Evolutionary conservation across 2,888 invertebrate genomes (phyloP).

Genomic region (Napeogenes inachia): DNA sequence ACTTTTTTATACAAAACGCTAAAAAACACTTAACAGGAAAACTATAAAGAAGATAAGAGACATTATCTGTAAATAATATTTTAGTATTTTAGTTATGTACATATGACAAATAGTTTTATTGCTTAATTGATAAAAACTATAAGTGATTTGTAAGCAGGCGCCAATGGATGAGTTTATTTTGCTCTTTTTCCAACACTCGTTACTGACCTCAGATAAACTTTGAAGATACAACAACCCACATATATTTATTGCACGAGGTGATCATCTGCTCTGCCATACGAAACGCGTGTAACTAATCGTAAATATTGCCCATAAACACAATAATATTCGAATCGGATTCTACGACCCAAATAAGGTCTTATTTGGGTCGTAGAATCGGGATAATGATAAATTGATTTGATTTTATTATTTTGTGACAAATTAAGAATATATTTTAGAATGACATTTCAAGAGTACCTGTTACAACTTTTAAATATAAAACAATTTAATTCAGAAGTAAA

Average conservation of each 20-base stretch:
- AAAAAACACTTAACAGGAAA: too few relatives aligned
- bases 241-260: slow-evolving; percentile 52
- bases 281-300: slow-evolving; percentile 31
- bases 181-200: slow-evolving; percentile 60
- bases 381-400: background rate
- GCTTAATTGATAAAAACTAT: slow-evolving; percentile 21
- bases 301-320: slow-evolving; percentile 15
- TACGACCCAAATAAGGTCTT: background rate
- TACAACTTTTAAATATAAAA: too few relatives aligned
- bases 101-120: slow-evolving; percentile 13
- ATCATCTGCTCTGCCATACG: slow-evolving; percentile 43
- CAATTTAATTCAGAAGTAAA: too few relatives aligned
- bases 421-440: too few relatives aligned
- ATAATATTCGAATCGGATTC: background rate
- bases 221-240: slow-evolving; percentile 47
- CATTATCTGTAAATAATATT: too few relatives aligned
- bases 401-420: too few relatives aligned
- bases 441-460: too few relatives aligned
- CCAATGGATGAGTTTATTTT: slow-evolving; percentile 46
- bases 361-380: background rate
- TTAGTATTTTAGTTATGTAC: background rate
- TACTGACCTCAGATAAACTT: slow-evolving; percentile 68
- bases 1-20: too few relatives aligned
- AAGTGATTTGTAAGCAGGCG: slow-evolving; percentile 52
- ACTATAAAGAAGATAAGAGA: too few relatives aligned